Evolutionary conservation across 2,888 invertebrate genomes (phyloP).

Genomic region (Rutpela maculata): DNA sequence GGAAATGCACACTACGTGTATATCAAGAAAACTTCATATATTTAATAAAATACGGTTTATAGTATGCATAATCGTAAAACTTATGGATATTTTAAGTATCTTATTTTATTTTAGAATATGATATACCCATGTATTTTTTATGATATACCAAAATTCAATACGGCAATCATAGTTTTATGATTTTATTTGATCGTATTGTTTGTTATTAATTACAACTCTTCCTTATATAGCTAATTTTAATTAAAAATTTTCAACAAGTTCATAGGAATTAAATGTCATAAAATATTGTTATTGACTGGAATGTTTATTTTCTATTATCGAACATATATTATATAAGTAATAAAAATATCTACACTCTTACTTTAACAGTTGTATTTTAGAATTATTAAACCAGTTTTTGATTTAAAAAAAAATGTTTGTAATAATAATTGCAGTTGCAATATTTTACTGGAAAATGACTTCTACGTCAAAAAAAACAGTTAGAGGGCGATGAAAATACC

Average conservation of each 20-base stretch:
- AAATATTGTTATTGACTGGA: constrained; percentile 12
- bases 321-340: constrained; percentile 10
- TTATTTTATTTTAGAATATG: not conserved
- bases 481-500: no score
- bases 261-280: not conserved
- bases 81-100: not conserved
- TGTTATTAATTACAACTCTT: not conserved
- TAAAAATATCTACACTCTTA: constrained; percentile 17
- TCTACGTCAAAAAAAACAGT: no score
- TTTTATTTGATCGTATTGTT: not conserved
- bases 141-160: constrained; percentile 5
- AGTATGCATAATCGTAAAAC: not conserved
- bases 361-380: not conserved
- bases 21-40: not conserved
- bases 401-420: no score
- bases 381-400: not conserved
- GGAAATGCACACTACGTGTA: no score
- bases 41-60: not conserved
- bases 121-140: not conserved
- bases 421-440: no score
- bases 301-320: constrained; percentile 4
- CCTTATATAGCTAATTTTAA: constrained; percentile 14
- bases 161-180: constrained; percentile 9
- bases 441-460: no score
- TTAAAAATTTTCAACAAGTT: constrained; percentile 16